Conservation (phyloP, 2,888 invertebrate species). For the Dichetophora obliterata region DNA sequence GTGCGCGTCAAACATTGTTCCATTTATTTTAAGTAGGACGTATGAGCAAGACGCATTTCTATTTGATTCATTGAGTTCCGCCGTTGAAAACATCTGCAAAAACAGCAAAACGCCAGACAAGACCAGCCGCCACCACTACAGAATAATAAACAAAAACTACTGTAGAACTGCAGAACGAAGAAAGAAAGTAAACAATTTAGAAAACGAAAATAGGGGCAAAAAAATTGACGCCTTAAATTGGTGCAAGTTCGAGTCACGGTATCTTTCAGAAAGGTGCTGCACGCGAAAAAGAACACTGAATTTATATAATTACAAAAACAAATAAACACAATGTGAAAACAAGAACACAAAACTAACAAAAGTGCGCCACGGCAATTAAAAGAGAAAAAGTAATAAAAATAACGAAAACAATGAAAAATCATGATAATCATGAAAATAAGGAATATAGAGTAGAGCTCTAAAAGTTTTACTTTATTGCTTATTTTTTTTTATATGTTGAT, state of each 20-base stretch:
- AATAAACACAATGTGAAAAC: neutral
- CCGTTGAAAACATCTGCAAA: neutral
- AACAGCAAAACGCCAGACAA: neutral
- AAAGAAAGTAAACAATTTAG: neutral
- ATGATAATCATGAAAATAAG: too few species aligned
- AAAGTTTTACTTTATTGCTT: too few species aligned
- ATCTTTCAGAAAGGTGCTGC: neutral
- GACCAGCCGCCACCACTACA: neutral
- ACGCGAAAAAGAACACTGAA: neutral
- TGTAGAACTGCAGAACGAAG: neutral
- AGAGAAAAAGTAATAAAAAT: neutral
- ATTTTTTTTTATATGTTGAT: too few species aligned
- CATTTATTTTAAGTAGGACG: constrained; percentile 4
- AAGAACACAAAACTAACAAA: neutral
- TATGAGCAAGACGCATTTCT: neutral
- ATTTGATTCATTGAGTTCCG: constrained; percentile 13
- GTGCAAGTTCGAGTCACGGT: neutral
- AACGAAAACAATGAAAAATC: too few species aligned
- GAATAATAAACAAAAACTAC: neutral
- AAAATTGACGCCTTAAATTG: neutral
- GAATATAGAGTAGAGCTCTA: too few species aligned
- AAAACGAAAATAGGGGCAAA: neutral
- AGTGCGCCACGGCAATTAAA: neutral
- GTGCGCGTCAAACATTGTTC: neutral
- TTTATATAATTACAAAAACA: constrained; percentile 5